Evolutionary conservation across 2,797 vertebrate genomes (phyloP).

Genomic region (Microcaecilia unicolor): DNA sequence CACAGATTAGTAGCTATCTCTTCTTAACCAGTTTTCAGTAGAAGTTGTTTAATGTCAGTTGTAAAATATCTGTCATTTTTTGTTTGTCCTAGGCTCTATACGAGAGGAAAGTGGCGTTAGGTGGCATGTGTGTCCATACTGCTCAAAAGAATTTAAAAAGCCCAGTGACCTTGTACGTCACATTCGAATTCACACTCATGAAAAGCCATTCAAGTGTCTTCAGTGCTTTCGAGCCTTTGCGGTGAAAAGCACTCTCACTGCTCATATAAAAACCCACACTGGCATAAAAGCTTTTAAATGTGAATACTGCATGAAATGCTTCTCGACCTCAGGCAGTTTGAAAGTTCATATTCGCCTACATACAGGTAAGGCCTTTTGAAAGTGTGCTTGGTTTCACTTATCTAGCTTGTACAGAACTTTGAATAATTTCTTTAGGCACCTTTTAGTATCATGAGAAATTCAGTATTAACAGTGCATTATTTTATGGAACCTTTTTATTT

Average conservation of each 20-base stretch:
- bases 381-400: no score
- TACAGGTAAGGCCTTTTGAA: constrained; percentile 77
- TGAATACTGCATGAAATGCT: constrained; percentile 89
- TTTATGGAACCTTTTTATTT: no score
- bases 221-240: constrained; percentile 97
- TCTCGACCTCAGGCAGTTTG: constrained; percentile 97
- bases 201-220: constrained; percentile 97
- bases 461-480: no score
- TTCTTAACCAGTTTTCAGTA: background rate
- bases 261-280: constrained; percentile 94
- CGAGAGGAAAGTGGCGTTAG: constrained; percentile 89
- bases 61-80: no score
- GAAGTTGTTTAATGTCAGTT: background rate
- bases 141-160: constrained; percentile 95
- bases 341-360: constrained; percentile 96
- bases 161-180: constrained; percentile 95
- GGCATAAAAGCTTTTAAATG: constrained; percentile 96
- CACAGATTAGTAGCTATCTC: rapidly evolving
- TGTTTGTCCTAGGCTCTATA: constrained; percentile 69
- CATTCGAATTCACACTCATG: constrained; percentile 96
- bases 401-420: no score
- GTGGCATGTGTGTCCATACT: constrained; percentile 95
- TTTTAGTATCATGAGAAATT: no score
- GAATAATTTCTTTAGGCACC: no score
- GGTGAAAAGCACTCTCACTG: constrained; percentile 95